These are phyloP conservation scores for Eupithecia abbreviata DNA, from an alignment of 2,888 invertebrate species.

Conservation along the genomic window DNA sequence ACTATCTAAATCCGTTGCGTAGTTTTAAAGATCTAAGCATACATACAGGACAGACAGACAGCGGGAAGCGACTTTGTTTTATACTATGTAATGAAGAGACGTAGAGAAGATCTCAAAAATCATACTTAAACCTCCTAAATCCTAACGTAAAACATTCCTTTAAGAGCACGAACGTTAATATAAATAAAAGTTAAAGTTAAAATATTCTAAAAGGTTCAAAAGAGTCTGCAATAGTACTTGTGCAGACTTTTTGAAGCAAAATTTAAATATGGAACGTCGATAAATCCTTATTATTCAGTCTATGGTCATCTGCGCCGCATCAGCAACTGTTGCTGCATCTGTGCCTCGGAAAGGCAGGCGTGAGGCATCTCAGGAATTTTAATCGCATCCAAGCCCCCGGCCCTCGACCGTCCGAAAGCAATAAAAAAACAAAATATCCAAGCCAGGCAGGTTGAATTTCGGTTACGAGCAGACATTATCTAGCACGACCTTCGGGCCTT, in stretches of 20 bases:
- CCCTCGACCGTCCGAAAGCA: constrained; percentile 59
- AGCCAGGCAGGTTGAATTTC: constrained; percentile 67
- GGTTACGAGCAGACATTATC: constrained; percentile 65
- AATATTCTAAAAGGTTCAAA: not conserved
- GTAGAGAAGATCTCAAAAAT: not conserved
- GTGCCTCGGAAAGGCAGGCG: constrained; percentile 65
- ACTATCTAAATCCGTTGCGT: too few relatives aligned
- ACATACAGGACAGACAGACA: too few relatives aligned
- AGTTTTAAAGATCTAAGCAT: too few relatives aligned
- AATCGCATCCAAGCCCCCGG: constrained; percentile 78
- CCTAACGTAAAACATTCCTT: not conserved
- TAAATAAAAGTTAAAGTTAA: not conserved
- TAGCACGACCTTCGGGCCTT: constrained; percentile 51
- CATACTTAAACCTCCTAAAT: not conserved
- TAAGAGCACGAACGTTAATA: not conserved
- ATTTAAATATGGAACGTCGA: not conserved
- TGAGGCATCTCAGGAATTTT: constrained; percentile 81
- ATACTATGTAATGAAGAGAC: too few relatives aligned
- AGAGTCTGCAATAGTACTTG: too few relatives aligned
- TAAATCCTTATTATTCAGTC: constrained; percentile 53
- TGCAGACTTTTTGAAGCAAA: not conserved
- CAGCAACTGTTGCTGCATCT: constrained; percentile 27
- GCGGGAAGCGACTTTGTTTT: too few relatives aligned
- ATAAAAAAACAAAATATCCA: constrained; percentile 70
- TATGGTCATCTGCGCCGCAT: constrained; percentile 61